Percentiles rank a stretch among this genome's conserved stretches.
Evolutionary conservation across 2,888 invertebrate genomes (phyloP).

Genomic region (Athalia circularis): DNA sequence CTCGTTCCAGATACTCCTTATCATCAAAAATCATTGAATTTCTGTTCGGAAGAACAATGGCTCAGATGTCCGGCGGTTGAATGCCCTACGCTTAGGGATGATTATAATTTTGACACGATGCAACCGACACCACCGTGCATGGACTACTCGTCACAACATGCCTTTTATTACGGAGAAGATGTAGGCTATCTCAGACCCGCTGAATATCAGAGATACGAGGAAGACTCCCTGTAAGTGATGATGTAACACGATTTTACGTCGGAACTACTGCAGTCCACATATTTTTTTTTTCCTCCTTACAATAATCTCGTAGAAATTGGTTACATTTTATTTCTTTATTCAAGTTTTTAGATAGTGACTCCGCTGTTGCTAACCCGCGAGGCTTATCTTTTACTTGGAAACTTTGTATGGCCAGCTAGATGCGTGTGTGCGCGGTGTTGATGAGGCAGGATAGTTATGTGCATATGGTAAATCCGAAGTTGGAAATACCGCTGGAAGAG

Average conservation of each 20-base stretch:
- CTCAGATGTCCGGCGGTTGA: constrained; percentile 64
- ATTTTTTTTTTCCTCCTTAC: background rate
- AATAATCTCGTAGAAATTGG: background rate
- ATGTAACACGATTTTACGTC: background rate
- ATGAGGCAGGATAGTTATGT: too few relatives aligned
- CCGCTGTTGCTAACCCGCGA: too few relatives aligned
- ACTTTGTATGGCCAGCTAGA: too few relatives aligned
- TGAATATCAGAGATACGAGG: constrained; percentile 35
- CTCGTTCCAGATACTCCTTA: background rate
- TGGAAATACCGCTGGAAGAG: too few relatives aligned
- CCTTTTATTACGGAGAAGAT: constrained; percentile 44
- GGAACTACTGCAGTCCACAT: background rate
- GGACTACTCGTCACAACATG: constrained; percentile 11
- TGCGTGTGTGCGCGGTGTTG: too few relatives aligned
- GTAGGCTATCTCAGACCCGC: constrained; percentile 43
- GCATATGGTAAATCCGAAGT: too few relatives aligned
- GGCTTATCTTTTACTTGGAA: too few relatives aligned
- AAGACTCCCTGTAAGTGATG: constrained; percentile 32
- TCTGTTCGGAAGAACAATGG: constrained; percentile 67
- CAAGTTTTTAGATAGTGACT: too few relatives aligned
- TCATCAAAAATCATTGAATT: background rate
- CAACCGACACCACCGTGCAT: constrained; percentile 20
- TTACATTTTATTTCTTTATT: too few relatives aligned
- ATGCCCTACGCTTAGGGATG: constrained; percentile 57
- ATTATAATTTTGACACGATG: constrained; percentile 6